Evolutionary conservation across 2,888 invertebrate species (phyloP), one percentile per base, ranked within the genome.

Genomic region (Agonopterix subpropinquella): DNA sequence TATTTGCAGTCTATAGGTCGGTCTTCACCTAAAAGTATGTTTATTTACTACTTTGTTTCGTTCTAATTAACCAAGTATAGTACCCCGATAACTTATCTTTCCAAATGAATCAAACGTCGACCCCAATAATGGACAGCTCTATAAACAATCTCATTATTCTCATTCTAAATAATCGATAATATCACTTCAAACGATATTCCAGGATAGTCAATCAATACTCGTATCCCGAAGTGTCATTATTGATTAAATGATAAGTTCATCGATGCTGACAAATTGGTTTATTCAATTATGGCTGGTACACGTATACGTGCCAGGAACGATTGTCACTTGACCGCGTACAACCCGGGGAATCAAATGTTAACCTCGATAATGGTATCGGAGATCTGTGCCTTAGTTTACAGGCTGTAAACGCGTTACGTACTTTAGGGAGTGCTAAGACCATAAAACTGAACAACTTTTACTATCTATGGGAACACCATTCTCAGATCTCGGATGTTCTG

Each of bases 271-370:
- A 72, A 74, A 75, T 77, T 62, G 66, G 59, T 74, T 84, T 70
- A 82, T 78, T 82, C 76, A 83, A 84, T 84, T 83, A 82, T 42
- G 13, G 4, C 39, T 11, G 53, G 62, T 54, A 51, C 60, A 61
- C 62, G 62, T 62, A 51, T 60, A 61, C 62, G 62, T 62, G 61
- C 60, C 61, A 55, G 63, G 55, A 63, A 67, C 69, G 70, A 76
- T 74, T 80, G 82, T 80, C 79, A 76, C 73, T 83, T 81, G 86
- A 84, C 81, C 80, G 74, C 63, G 56, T 58, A 60, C 59, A 62
- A 67, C 60, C 69, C 67, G 62, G 59, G 57, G 61, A 69, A 77
- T 76, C 73, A 69, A 67, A 71, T 62, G 65, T 73, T 77, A 67
- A 79, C 77, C 77, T 70, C 72, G 73, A 76, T 77, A 70, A 70